Evolutionary conservation across 2,888 invertebrate genomes (phyloP).

Genomic region (Acleris emargana): DNA sequence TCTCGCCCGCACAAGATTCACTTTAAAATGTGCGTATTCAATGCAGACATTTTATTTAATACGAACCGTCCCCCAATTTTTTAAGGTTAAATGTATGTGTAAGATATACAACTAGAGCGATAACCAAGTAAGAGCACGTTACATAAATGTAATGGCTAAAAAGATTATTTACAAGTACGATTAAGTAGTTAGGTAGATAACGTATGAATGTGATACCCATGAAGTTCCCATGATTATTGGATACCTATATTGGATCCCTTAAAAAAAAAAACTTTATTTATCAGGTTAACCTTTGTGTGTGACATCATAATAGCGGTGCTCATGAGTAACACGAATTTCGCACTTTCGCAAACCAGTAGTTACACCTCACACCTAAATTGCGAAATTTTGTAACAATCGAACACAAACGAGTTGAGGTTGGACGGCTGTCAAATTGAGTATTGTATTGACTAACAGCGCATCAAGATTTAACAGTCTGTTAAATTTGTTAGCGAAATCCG

Average conservation of each 20-base stretch:
- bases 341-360: too few species aligned
- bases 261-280: neutral
- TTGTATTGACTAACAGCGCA: too few species aligned
- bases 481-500: too few species aligned
- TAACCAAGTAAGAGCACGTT: slow-evolving; percentile 24
- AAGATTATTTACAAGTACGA: slow-evolving; percentile 33
- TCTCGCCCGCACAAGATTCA: slow-evolving; percentile 23
- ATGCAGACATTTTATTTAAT: slow-evolving; percentile 32
- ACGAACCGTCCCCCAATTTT: slow-evolving; percentile 35
- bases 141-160: slow-evolving; percentile 15
- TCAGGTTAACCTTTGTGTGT: neutral
- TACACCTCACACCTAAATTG: too few species aligned
- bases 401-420: too few species aligned
- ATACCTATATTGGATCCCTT: slow-evolving; percentile 27
- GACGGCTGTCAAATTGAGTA: too few species aligned
- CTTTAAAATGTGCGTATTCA: slow-evolving; percentile 6
- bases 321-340: too few species aligned
- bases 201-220: slow-evolving; percentile 36
- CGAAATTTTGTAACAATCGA: too few species aligned
- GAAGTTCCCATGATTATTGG: slow-evolving; percentile 19
- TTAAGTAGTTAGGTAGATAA: slow-evolving; percentile 32
- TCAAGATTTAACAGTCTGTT: too few species aligned
- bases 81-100: slow-evolving; percentile 31
- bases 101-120: slow-evolving; percentile 35
- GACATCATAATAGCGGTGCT: too few species aligned